phyloP scores from a whole-genome alignment of 2,888 invertebrate genomes.

The Eudasyphora cyanicolor region DNA sequence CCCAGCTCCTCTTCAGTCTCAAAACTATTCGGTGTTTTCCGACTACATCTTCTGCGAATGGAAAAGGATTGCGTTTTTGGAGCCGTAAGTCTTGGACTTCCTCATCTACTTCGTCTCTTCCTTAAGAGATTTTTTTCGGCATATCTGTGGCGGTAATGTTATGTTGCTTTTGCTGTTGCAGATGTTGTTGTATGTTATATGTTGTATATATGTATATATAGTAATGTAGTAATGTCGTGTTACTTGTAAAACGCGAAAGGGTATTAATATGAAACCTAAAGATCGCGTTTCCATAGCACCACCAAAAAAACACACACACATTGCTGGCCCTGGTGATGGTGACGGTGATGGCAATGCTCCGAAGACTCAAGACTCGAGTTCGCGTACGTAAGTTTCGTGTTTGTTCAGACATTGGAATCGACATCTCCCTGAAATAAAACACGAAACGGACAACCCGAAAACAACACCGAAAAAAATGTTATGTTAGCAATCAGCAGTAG shows the following conservation, averaged over 20 bases:
- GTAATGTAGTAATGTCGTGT: constrained; percentile 62
- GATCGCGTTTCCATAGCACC: constrained; percentile 66
- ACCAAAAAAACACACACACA: constrained; percentile 5
- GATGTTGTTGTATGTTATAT: constrained; percentile 47
- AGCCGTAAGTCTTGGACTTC: constrained; percentile 9
- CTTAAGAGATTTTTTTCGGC: constrained; percentile 30
- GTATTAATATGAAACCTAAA: constrained; percentile 69
- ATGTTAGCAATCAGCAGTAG: constrained; percentile 56
- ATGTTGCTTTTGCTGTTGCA: constrained; percentile 45
- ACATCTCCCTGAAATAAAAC: constrained; percentile 41
- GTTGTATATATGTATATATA: too few species aligned
- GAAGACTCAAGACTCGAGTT: too few species aligned
- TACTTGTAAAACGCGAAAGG: constrained; percentile 67
- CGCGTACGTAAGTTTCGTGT: constrained; percentile 63
- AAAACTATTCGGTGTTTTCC: background rate
- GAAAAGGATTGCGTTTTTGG: constrained; percentile 45
- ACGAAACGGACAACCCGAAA: constrained; percentile 3
- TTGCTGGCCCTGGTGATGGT: too few species aligned
- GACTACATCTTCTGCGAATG: background rate
- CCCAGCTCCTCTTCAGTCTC: background rate
- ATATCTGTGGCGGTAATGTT: constrained; percentile 50
- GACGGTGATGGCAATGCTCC: too few species aligned
- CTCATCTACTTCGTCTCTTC: background rate
- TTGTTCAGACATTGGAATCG: constrained; percentile 55
- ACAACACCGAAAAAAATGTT: constrained; percentile 37